These are phyloP conservation scores for Limonius californicus DNA, from an alignment of 1,140 invertebrate species.

Conservation along the genomic window DNA sequence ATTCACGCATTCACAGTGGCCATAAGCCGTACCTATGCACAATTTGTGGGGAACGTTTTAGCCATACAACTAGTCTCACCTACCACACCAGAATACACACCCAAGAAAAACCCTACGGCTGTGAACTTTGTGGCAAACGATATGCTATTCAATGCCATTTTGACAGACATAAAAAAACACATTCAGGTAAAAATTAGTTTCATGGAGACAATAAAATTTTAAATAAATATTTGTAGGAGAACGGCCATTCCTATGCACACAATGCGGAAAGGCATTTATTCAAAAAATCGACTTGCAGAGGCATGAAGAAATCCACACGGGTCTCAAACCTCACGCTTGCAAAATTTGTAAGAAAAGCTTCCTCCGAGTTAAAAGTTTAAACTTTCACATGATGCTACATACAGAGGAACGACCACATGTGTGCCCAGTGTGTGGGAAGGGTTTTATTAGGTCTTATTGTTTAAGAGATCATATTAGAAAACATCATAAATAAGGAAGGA, in stretches of 20 bases:
- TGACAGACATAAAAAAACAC: slow-evolving; percentile 53
- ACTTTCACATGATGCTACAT: slow-evolving; percentile 38
- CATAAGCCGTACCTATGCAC: slow-evolving; percentile 17
- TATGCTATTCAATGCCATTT: slow-evolving; percentile 36
- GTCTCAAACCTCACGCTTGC: slow-evolving; percentile 64
- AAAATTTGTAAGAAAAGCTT: slow-evolving; percentile 67
- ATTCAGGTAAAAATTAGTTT: slow-evolving; percentile 58
- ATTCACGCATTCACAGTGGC: slow-evolving; percentile 17
- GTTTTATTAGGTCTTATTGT: slow-evolving; percentile 35
- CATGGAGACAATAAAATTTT: too few relatives aligned
- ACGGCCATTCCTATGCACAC: slow-evolving; percentile 31
- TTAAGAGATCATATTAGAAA: slow-evolving; percentile 33
- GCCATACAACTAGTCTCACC: slow-evolving; percentile 34
- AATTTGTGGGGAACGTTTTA: slow-evolving; percentile 39
- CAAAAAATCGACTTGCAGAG: slow-evolving; percentile 37
- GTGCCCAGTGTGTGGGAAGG: slow-evolving; percentile 32
- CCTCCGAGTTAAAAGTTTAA: slow-evolving; percentile 33
- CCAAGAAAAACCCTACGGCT: slow-evolving; percentile 37
- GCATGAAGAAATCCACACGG: slow-evolving; percentile 59
- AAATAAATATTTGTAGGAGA: slow-evolving; percentile 23
- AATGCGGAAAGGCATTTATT: slow-evolving; percentile 43
- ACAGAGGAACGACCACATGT: slow-evolving; percentile 37
- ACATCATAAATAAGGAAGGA: slow-evolving; percentile 26
- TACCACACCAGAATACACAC: slow-evolving; percentile 41
- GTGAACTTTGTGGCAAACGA: slow-evolving; percentile 30